Evolutionary conservation across 2,797 vertebrate species (phyloP).

Genomic region (Lindbergichthys nudifrons): DNA sequence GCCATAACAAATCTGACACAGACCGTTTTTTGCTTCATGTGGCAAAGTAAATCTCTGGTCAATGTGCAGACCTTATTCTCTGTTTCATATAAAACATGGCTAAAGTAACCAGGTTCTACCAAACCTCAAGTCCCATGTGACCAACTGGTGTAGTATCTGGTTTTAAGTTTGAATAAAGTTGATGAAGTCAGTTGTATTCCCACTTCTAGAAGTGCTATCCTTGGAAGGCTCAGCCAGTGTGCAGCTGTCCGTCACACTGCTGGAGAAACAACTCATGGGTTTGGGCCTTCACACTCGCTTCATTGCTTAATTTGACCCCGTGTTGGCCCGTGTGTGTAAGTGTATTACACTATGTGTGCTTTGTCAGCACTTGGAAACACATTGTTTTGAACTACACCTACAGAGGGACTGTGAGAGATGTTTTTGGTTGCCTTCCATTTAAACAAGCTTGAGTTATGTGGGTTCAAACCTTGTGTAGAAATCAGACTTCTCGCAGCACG

Average conservation of each 20-base stretch:
- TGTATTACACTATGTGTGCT: constrained; percentile 53
- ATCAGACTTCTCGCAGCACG: constrained; percentile 44
- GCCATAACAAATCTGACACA: too few relatives aligned
- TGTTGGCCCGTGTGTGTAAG: constrained; percentile 38
- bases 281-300: constrained; percentile 14
- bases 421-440: constrained; percentile 79
- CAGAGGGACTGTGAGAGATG: constrained; percentile 53
- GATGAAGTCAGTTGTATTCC: constrained; percentile 15
- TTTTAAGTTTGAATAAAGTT: neutral
- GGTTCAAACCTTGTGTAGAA: constrained; percentile 63
- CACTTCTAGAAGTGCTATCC: constrained; percentile 22
- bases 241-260: constrained; percentile 47
- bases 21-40: too few relatives aligned
- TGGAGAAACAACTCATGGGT: constrained; percentile 12
- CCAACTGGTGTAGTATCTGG: neutral
- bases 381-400: constrained; percentile 53
- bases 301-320: constrained; percentile 47
- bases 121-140: neutral
- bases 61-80: too few relatives aligned
- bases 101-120: neutral
- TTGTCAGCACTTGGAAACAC: constrained; percentile 71
- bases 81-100: too few relatives aligned
- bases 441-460: constrained; percentile 73
- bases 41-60: too few relatives aligned
- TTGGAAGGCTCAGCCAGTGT: constrained; percentile 17